Evolutionary conservation across 2,113 vertebrate genomes (phyloP).

Genomic region (Indicator maculatus): DNA sequence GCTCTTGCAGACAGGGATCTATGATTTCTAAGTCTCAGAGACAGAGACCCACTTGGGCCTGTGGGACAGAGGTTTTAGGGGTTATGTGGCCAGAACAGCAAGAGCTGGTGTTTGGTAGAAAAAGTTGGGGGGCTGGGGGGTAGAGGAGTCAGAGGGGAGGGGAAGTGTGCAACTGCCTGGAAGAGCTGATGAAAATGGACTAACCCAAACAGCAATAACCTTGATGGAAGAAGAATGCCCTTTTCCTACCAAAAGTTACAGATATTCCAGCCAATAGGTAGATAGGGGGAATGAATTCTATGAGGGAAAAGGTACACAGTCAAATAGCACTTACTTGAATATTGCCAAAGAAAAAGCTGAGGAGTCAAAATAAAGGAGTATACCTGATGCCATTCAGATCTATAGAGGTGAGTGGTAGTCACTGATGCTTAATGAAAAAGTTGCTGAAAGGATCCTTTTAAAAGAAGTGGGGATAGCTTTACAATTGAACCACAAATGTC

Average conservation of each 20-base stretch:
- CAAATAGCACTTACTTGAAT: background rate
- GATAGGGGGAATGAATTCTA: background rate
- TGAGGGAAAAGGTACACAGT: background rate
- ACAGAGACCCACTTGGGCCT: background rate
- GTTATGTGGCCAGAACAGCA: background rate
- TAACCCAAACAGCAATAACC: background rate
- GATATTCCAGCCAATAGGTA: background rate
- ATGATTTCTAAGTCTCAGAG: background rate
- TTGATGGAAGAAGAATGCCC: background rate
- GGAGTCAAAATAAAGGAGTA: background rate
- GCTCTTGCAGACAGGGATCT: fast-evolving
- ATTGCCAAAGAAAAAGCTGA: background rate
- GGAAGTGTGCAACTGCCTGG: background rate
- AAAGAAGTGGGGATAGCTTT: background rate
- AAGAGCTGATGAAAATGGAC: background rate
- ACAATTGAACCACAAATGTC: background rate
- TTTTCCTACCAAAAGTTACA: background rate
- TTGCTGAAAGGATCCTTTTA: background rate
- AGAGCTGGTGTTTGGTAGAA: background rate
- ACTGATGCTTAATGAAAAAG: background rate
- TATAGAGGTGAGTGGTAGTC: background rate
- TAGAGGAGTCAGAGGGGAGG: background rate
- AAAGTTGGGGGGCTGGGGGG: background rate
- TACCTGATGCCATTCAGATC: background rate
- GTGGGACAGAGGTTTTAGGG: fast-evolving